Conservation (phyloP, 2,888 invertebrate species). For the Plebejus melissa region DNA sequence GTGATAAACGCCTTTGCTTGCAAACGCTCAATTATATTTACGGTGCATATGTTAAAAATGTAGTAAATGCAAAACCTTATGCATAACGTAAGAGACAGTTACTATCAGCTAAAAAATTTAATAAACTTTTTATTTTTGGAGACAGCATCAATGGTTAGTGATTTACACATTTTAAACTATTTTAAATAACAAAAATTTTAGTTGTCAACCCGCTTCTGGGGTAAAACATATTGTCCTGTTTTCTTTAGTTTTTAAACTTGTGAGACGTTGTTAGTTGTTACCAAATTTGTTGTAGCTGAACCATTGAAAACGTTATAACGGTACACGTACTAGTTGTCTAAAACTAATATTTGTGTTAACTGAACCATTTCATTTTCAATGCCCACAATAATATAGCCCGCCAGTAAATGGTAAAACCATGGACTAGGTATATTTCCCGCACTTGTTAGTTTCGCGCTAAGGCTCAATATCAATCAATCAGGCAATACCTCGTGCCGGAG, state of each 20-base stretch:
- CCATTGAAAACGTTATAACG: too few relatives aligned
- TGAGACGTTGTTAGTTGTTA: too few relatives aligned
- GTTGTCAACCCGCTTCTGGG: too few relatives aligned
- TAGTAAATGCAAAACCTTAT: neutral
- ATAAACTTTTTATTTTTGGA: too few relatives aligned
- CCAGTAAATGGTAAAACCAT: slow-evolving; percentile 4
- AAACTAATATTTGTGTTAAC: neutral
- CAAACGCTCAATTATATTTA: slow-evolving; percentile 52
- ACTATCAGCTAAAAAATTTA: too few relatives aligned
- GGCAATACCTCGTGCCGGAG: slow-evolving; percentile 46
- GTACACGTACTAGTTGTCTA: neutral
- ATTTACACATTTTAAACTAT: too few relatives aligned
- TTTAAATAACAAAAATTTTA: too few relatives aligned
- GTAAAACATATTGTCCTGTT: too few relatives aligned
- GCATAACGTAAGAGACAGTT: neutral
- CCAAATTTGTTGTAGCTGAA: too few relatives aligned
- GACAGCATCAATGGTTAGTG: too few relatives aligned
- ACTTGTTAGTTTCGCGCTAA: slow-evolving; percentile 28
- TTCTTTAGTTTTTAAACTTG: too few relatives aligned
- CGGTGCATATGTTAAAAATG: neutral
- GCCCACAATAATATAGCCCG: neutral
- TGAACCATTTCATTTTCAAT: slow-evolving; percentile 2
- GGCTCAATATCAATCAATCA: slow-evolving; percentile 65
- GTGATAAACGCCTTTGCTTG: slow-evolving; percentile 75
- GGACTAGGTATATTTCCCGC: slow-evolving; percentile 26